Evolutionary conservation across 2,113 vertebrate species (phyloP).

Genomic region (Morone saxatilis): DNA sequence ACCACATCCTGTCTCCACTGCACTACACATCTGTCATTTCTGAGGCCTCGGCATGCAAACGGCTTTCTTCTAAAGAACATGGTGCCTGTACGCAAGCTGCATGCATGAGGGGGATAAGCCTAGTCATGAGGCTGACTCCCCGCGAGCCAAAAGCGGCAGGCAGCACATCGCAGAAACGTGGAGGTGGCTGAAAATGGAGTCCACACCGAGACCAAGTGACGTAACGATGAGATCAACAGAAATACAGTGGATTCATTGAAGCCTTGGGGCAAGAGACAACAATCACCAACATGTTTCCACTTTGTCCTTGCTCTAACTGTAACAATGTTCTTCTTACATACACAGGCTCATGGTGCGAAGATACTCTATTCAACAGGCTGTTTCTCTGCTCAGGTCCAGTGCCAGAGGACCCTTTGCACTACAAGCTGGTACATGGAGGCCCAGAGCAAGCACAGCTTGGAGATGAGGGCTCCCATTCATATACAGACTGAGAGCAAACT

Average conservation of each 20-base stretch:
- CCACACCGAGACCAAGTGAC: slow-evolving; percentile 63
- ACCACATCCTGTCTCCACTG: slow-evolving; percentile 79
- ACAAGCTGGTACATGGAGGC: slow-evolving; percentile 70
- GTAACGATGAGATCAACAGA: slow-evolving; percentile 73
- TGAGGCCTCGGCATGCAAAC: slow-evolving; percentile 48
- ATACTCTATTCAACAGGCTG: slow-evolving; percentile 72
- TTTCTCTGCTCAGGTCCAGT: slow-evolving; percentile 62
- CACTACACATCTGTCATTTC: slow-evolving; percentile 58
- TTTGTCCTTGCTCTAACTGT: slow-evolving; percentile 42
- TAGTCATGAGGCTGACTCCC: slow-evolving; percentile 67
- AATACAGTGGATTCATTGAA: slow-evolving; percentile 64
- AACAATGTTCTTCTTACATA: slow-evolving; percentile 72
- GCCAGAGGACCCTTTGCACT: slow-evolving; percentile 76
- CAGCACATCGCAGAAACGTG: slow-evolving; percentile 38
- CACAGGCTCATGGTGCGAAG: slow-evolving; percentile 49
- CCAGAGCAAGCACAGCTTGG: slow-evolving; percentile 65
- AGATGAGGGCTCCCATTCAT: slow-evolving; percentile 78
- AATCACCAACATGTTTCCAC: slow-evolving; percentile 69
- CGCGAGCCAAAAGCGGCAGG: slow-evolving; percentile 35
- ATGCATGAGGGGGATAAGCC: slow-evolving; percentile 69
- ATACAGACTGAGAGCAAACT: slow-evolving; percentile 75
- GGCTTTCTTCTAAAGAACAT: slow-evolving; percentile 12
- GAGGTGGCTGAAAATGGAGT: slow-evolving; percentile 63
- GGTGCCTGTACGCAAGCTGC: slow-evolving; percentile 34
- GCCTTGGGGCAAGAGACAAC: slow-evolving; percentile 50